phyloP scores from a whole-genome alignment of 1,140 invertebrate species.

The Drosophila micromelanica region DNA sequence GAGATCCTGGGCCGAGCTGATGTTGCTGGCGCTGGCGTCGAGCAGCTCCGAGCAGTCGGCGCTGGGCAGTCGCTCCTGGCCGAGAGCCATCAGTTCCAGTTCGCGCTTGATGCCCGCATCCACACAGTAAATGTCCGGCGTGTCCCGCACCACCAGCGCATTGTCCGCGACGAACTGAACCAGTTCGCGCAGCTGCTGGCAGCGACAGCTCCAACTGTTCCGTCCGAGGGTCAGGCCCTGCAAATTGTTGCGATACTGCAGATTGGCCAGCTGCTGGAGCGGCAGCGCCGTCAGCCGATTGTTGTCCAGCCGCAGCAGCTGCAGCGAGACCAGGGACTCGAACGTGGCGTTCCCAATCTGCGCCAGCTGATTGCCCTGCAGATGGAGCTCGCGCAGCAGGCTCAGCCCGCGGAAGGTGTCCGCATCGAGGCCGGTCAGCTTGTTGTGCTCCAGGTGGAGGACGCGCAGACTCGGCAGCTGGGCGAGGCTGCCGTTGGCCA shows the following conservation, averaged over 20 bases:
- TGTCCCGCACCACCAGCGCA: constrained; percentile 91
- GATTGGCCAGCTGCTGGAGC: constrained; percentile 55
- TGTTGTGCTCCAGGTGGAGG: constrained; percentile 94
- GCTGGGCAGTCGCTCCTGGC: constrained; percentile 36
- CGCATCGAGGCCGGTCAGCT: constrained; percentile 89
- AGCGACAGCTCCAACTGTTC: constrained; percentile 95
- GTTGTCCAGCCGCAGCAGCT: constrained; percentile 92
- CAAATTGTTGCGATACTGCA: constrained; percentile 85
- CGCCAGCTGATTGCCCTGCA: constrained; percentile 93
- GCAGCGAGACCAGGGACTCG: constrained; percentile 89
- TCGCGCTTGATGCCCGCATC: constrained; percentile 91
- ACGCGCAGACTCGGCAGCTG: constrained; percentile 90
- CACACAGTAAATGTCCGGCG: constrained; percentile 91
- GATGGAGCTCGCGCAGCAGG: constrained; percentile 92
- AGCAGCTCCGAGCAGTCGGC: constrained; percentile 84
- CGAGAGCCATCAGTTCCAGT: constrained; percentile 87
- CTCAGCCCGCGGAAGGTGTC: constrained; percentile 93
- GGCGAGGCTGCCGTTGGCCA: constrained; percentile 95
- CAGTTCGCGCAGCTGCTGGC: constrained; percentile 93
- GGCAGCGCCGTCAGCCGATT: constrained; percentile 89
- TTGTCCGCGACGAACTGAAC: constrained; percentile 93
- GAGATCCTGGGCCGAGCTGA: constrained; percentile 88
- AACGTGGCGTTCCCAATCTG: constrained; percentile 93
- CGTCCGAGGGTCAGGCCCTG: constrained; percentile 90
- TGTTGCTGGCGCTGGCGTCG: constrained; percentile 90